Base-by-base conservation (phyloP, 2,113 vertebrate species). In the Zosterops pallidus region DNA sequence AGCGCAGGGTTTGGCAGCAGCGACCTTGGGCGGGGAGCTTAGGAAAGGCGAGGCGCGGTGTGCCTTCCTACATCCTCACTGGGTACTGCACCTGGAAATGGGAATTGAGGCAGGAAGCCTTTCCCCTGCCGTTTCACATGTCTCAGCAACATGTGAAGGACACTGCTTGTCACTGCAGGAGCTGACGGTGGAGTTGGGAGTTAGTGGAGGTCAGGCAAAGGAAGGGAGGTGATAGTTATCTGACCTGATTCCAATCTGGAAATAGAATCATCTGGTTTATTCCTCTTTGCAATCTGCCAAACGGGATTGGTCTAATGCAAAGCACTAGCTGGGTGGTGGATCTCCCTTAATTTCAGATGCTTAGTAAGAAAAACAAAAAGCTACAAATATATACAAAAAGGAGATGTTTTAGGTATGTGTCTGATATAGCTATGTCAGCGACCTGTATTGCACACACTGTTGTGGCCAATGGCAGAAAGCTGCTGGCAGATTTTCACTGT, bases 101-200 rank as follows among this genome's bases (percentile, higher is more conserved):
- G 31, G 70, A 94, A 59, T 6, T 0, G 35, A 83, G 91, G 13
- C 95, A 96, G 94, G 94, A 97, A 97, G 49, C 70, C 88, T 90
- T 96, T 96, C 82, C 89, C 64, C 62, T 83, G 47, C 24, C 0
- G 0, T 97, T 96, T 93, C 90, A 86, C 76, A 60, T 49, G 77
- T 44, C 86, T 96, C 94, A 97, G 96, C 94, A 96, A 89, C 76
- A 86, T 86, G 53, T 89, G 93, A 96, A 97, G 92, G 95, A 93
- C 93, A 12, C 37, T 79, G 77, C 69, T 71, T 78, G 80, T 63
- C 35, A 35, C 76, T 75, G 72, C 72, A 76, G 56, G 49, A 87
- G 70, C 53, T 86, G 81, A 57, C 4, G 0, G 59, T 47, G 65
- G 68, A 46, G 67, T 1, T 59, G 52, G 68, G 76, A 74, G 44